Base-by-base conservation (phyloP, 2,888 invertebrate genomes). In the Acanthosepion esculentum region DNA sequence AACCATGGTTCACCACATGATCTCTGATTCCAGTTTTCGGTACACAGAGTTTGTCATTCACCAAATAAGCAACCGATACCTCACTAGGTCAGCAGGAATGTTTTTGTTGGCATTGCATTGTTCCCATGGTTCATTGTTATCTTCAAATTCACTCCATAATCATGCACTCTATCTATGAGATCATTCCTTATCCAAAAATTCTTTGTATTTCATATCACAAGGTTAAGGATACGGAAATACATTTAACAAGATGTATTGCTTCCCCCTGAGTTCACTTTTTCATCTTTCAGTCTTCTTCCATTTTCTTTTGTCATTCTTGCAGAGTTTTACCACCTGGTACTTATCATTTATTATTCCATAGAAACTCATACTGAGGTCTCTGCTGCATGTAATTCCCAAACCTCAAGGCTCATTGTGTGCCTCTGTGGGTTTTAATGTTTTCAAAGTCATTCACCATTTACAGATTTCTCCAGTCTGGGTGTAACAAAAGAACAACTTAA, bases 1-100 rank as follows among this genome's bases (percentile, higher is more conserved):
- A 94, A 94, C 94, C 94, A 94, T 94, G 94, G 94, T 94, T 94
- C 94, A 94, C 94, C 94, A 59, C 94, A 94, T 94, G 94, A 94
- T 64, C 78, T 4, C 78, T 78, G 78, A 78, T 78, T 78, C 78
- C 78, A 78, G 78, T 78, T 78, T 33, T n/a, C 15, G n/a, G 15
- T 78, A 15, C n/a, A 78, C 78, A n/a, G n/a, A n/a, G 78, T 78
- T 78, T 18, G 18, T 78, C n/a, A 29, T n/a, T 78, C 29, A 33
- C 78, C 78, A n/a, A 12, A 78, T 33, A n/a, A 78, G 10, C 33
- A n/a, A 78, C 10, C 3, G 1, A 6, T 33, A 5, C n/a, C 18
- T 78, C 33, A n/a, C 78, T n/a, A 10, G 78, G n/a, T 78, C 78
- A 78, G 78, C 78, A 78, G n/a, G 78, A 78, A 78, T 5, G 78